These are phyloP conservation scores for Meloidogyne floridensis DNA, from an alignment of 1,140 invertebrate species.

Conservation along the genomic window DNA sequence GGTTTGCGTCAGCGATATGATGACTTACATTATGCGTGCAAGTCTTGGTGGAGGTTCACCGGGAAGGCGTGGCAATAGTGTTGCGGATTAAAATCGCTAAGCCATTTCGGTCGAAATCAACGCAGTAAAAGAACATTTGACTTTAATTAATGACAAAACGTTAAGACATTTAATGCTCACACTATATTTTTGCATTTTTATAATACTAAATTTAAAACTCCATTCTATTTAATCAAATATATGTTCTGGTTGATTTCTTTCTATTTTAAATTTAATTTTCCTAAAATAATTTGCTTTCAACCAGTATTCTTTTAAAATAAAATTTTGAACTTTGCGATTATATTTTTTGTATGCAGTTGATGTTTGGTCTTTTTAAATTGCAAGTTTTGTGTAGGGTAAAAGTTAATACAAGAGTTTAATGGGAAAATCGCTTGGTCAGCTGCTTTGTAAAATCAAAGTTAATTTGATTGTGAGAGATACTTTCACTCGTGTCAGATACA, in stretches of 20 bases:
- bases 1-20: neutral
- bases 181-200: neutral
- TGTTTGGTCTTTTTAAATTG: too few relatives aligned
- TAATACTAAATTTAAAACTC: neutral
- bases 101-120: neutral
- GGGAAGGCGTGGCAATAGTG: neutral
- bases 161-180: neutral
- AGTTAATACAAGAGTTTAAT: neutral
- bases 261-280: neutral
- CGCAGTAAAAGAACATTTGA: neutral
- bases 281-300: neutral
- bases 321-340: too few relatives aligned
- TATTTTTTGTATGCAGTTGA: too few relatives aligned
- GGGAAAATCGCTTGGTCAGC: neutral
- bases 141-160: neutral
- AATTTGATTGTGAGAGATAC: too few relatives aligned
- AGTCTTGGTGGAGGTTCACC: neutral
- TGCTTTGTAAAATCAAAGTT: neutral
- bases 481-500: too few relatives aligned
- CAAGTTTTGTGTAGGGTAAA: neutral
- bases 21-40: neutral
- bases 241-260: neutral
- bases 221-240: neutral
- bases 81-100: conserved; percentile 2
- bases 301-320: too few relatives aligned